Evolutionary conservation across 2,113 vertebrate genomes (phyloP).

Genomic region (Pitta sordida): DNA sequence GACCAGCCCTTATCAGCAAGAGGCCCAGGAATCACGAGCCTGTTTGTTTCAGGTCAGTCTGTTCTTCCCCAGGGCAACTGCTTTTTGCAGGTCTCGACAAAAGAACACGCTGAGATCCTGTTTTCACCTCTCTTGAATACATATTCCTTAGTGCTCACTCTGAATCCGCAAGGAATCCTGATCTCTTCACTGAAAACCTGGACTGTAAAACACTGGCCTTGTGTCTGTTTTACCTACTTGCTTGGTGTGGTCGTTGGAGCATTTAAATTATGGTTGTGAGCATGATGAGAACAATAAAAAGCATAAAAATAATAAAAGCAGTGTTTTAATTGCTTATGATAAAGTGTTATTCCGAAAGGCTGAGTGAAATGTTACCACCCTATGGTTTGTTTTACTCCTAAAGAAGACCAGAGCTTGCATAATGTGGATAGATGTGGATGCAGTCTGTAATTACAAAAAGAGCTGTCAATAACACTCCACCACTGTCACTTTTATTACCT

Average conservation of each 20-base stretch:
- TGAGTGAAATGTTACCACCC: constrained; percentile 18
- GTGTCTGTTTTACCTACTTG: not conserved
- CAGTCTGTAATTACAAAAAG: constrained; percentile 53
- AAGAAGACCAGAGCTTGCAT: constrained; percentile 47
- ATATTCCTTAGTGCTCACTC: not conserved
- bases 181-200: not conserved
- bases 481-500: constrained; percentile 68
- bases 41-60: not conserved
- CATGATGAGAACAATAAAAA: not conserved
- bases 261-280: not conserved
- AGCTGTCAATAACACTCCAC: constrained; percentile 64
- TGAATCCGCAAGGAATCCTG: not conserved
- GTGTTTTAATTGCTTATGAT: not conserved
- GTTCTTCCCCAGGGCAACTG: not conserved
- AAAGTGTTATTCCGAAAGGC: constrained; percentile 15
- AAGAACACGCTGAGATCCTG: not conserved
- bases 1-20: not conserved
- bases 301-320: not conserved
- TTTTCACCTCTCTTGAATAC: not conserved
- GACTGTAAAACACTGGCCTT: not conserved
- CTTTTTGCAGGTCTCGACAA: not conserved
- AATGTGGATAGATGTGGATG: constrained; percentile 40
- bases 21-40: not conserved
- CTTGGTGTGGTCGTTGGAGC: not conserved
- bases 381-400: constrained; percentile 7